Evolutionary conservation across 2,888 invertebrate species (phyloP).

Genomic region (Cerceris ruficornis): DNA sequence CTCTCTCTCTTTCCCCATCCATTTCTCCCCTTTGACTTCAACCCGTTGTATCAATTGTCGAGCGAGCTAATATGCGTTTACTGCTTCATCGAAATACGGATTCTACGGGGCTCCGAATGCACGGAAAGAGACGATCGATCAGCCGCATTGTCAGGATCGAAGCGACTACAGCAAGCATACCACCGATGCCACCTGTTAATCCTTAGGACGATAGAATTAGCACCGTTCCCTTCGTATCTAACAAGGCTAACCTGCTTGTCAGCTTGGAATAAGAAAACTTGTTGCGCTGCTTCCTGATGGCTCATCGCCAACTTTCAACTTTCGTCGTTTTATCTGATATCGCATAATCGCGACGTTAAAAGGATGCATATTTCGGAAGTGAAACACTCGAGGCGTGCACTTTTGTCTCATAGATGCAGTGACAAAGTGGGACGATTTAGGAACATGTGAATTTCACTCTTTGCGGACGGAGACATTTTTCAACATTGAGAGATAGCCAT

Average conservation of each 20-base stretch:
- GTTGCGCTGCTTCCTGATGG: constrained; percentile 75
- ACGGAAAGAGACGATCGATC: constrained; percentile 26
- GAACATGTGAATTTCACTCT: too few species aligned
- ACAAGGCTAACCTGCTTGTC: constrained; percentile 17
- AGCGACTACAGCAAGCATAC: constrained; percentile 2
- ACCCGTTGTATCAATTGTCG: not conserved
- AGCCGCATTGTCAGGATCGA: not conserved
- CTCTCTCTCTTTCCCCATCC: too few species aligned
- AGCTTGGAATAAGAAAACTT: constrained; percentile 77
- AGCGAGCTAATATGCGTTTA: not conserved
- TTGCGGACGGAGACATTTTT: too few species aligned
- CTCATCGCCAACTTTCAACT: constrained; percentile 71
- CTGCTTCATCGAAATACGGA: not conserved
- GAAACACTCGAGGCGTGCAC: too few species aligned
- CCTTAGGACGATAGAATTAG: constrained; percentile 69
- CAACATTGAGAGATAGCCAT: too few species aligned
- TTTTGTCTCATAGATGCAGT: too few species aligned
- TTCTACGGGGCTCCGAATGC: not conserved
- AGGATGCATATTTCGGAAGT: not conserved
- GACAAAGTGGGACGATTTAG: too few species aligned
- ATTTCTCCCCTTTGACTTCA: not conserved
- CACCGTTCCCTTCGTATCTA: constrained; percentile 58
- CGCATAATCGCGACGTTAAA: constrained; percentile 54
- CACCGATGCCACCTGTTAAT: constrained; percentile 73
- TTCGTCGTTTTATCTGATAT: constrained; percentile 51